phyloP scores from a whole-genome alignment of 2,113 vertebrate genomes.

The Pollimyrus isidori region DNA sequence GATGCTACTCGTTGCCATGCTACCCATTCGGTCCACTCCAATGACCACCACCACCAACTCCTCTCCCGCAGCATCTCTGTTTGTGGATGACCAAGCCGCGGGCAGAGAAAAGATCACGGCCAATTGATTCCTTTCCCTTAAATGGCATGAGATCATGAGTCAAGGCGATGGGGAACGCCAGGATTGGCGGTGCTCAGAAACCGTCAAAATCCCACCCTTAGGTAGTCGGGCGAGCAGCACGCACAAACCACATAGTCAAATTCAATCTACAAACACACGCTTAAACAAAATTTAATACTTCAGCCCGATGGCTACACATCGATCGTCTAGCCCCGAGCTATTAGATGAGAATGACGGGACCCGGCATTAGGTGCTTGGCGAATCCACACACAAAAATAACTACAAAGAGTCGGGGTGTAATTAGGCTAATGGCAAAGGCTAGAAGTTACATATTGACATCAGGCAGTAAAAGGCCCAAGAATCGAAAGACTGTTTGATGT shows the following conservation, averaged over 20 bases:
- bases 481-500: background rate
- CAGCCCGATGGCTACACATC: background rate
- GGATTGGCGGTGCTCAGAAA: background rate
- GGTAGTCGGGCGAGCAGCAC: background rate
- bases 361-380: background rate
- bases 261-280: background rate
- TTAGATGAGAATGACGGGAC: background rate
- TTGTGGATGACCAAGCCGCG: background rate
- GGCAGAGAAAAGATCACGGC: background rate
- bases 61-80: background rate
- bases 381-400: background rate
- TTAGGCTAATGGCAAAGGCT: background rate
- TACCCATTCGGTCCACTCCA: background rate
- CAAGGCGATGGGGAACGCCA: background rate
- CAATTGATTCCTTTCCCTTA: background rate
- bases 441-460: background rate
- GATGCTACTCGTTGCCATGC: slow-evolving; percentile 29
- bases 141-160: background rate
- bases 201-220: background rate
- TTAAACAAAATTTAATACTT: background rate
- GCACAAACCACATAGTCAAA: background rate
- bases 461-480: background rate
- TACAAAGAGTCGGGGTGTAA: background rate
- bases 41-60: background rate
- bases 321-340: background rate